Percentiles rank a stretch among this genome's conserved stretches.
These are phyloP conservation scores for Silurus asotus DNA, from an alignment of 2,113 vertebrate species.

Conservation along the genomic window DNA sequence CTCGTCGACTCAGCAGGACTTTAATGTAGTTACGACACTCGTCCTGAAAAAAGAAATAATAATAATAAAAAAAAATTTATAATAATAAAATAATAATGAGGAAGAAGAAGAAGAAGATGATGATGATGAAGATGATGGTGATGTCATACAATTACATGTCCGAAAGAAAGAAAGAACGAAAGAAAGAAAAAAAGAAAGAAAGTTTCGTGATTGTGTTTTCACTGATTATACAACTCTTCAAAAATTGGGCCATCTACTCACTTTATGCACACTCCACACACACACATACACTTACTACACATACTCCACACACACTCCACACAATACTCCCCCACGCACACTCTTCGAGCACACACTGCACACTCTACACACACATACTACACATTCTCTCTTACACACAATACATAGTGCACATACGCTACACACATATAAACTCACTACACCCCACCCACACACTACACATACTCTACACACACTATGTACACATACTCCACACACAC, in stretches of 20 bases:
- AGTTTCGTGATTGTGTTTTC: conserved; percentile 4
- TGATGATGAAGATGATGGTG: too few relatives aligned
- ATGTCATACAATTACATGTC: too few relatives aligned
- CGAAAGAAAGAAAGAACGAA: too few relatives aligned
- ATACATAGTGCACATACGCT: background rate
- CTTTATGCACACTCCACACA: background rate
- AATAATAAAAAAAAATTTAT: too few relatives aligned
- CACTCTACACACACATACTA: background rate
- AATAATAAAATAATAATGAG: background rate
- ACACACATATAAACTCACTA: background rate
- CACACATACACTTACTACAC: background rate
- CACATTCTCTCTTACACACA: background rate
- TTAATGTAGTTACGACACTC: conserved; percentile 96
- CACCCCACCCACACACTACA: background rate
- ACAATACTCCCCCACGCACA: background rate
- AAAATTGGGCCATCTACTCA: background rate
- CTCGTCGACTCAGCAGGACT: conserved; percentile 84
- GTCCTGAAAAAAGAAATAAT: conserved; percentile 77
- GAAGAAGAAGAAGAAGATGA: background rate
- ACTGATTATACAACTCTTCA: background rate
- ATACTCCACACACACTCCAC: too few relatives aligned
- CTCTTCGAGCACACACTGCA: background rate
- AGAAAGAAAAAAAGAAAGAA: background rate
- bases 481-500: background rate
- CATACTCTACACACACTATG: background rate